Conservation (phyloP, 2,797 vertebrate species). For the Schizopygopsis malacanthus region DNA sequence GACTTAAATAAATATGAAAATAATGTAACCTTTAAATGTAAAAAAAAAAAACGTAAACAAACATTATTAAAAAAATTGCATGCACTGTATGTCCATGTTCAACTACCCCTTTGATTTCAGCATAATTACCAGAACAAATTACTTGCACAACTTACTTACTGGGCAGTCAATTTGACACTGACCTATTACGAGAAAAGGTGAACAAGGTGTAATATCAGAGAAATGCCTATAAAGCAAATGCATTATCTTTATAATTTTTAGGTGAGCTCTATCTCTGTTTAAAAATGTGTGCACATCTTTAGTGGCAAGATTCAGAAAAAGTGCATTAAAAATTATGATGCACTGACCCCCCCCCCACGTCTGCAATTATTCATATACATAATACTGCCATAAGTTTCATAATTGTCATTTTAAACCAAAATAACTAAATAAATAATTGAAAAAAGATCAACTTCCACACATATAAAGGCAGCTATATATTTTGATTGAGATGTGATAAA, state of each 20-base stretch:
- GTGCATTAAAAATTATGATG: neutral
- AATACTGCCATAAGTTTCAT: neutral
- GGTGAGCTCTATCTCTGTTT: neutral
- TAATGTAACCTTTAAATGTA: too few species aligned
- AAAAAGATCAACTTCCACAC: neutral
- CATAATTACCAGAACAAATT: neutral
- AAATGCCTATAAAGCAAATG: neutral
- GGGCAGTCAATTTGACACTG: neutral
- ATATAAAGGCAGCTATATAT: neutral
- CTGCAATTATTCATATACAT: neutral
- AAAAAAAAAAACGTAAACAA: too few species aligned
- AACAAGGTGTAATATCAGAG: neutral
- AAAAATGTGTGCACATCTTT: neutral
- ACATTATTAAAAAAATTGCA: too few species aligned
- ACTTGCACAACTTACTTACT: neutral
- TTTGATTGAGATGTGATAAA: neutral
- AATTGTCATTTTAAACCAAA: neutral
- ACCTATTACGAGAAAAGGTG: neutral
- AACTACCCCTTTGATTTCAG: neutral
- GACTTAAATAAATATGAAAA: neutral
- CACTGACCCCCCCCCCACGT: neutral
- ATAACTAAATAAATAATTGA: too few species aligned
- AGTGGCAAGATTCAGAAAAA: neutral
- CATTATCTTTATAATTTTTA: neutral
- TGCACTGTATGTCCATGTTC: neutral